Evolutionary conservation across 2,797 vertebrate species (phyloP), one percentile per base, ranked within the genome.

Genomic region (Pempheris klunzingeri): DNA sequence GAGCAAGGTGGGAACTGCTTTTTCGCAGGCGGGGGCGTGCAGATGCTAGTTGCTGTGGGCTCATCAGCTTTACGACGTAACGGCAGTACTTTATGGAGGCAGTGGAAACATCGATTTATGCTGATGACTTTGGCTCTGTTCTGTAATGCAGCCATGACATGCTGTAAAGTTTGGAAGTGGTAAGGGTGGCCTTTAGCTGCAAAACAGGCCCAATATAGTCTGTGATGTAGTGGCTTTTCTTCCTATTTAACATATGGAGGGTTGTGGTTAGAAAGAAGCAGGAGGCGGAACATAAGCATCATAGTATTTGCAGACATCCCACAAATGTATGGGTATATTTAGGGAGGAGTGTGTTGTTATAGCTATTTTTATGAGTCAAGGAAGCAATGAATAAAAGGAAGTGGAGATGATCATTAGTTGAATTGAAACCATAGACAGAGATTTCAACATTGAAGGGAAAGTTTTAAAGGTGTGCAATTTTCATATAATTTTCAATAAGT

Each of bases 31-130:
- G 72, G 84, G 63, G 87, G 86, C 38, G 68, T 74, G 78, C 84
- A 80, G 89, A 91, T 87, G 91, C 85, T 78, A 26, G 81, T 61
- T 67, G 88, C 86, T 61, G 82, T 11, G 4, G 84, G 74, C 87
- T 92, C 87, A 87, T 90, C 88, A 81, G 90, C 88, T 94, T 92
- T 92, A 90, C 77, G 81, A 86, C 65, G 34, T 62, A 85, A 71
- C 75, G 70, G 57, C 63, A 15, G 59, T 57, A 8, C 53, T 91
- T 92, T 88, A 85, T 77, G 71, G 85, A 80, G 34, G 57, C 66
- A n/a, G 74, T 14, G 77, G 83, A 87, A 83, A 83, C 81, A 59
- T 87, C 55, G 83, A 93, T 92, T 92, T 89, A 93, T 88, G 87
- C 81, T 86, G 86, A 94, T 92, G 91, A 84, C 74, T 85, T 24